Percentiles rank a stretch among this genome's conserved stretches.
Conservation (phyloP, 2,113 vertebrate genomes). For the Nettapus auritus region DNA sequence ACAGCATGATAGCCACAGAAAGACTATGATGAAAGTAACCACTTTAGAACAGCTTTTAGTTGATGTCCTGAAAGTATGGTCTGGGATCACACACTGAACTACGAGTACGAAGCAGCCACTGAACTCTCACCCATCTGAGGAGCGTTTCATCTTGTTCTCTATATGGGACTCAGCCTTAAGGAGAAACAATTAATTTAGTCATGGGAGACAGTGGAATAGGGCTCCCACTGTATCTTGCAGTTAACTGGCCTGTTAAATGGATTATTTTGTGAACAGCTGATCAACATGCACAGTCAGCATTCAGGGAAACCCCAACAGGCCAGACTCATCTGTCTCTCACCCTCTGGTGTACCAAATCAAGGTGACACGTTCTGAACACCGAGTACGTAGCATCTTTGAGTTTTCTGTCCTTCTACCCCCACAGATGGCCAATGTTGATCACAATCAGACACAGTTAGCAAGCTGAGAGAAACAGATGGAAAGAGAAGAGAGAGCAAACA, state of each 20-base stretch:
- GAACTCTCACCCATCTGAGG: background rate
- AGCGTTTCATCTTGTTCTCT: background rate
- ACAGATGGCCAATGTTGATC: background rate
- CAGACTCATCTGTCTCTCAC: background rate
- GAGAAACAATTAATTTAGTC: background rate
- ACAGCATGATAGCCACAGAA: background rate
- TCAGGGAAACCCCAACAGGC: background rate
- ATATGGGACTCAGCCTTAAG: background rate
- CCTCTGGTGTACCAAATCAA: background rate
- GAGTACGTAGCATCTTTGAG: background rate
- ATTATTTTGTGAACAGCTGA: background rate
- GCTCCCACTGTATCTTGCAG: background rate
- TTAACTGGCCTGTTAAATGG: background rate
- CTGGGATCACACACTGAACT: background rate
- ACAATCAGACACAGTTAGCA: background rate
- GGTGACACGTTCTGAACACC: rapidly evolving
- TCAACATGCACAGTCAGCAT: rapidly evolving
- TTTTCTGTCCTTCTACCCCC: background rate
- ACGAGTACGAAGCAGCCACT: background rate
- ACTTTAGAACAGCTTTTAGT: background rate
- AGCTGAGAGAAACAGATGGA: background rate
- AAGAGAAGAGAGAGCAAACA: background rate
- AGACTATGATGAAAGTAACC: background rate
- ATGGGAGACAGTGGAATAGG: background rate
- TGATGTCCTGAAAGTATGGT: background rate